These are phyloP conservation scores for Fragum fragum DNA, from an alignment of 2,888 invertebrate species.

Conservation along the genomic window DNA sequence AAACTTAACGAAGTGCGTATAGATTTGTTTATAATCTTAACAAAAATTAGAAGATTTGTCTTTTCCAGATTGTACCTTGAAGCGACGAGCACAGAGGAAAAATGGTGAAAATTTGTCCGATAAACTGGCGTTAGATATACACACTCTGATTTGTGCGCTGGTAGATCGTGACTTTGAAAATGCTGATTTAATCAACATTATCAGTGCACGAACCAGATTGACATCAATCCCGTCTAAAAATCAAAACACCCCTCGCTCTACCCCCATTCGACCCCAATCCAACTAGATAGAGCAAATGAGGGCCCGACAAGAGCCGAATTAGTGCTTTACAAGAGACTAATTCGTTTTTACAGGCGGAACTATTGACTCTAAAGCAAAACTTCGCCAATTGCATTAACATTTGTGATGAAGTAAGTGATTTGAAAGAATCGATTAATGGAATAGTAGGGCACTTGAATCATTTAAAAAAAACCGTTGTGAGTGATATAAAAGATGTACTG, in stretches of 20 bases:
- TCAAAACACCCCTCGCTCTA: not conserved
- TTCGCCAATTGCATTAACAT: not conserved
- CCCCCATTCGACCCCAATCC: not conserved
- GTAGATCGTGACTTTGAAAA: not conserved
- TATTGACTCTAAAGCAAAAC: conserved; percentile 5
- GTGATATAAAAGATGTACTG: not conserved
- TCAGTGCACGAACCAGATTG: not conserved
- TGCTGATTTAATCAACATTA: not conserved
- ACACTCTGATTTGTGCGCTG: not conserved
- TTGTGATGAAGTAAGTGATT: not conserved
- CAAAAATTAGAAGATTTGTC: not conserved
- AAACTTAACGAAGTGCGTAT: not conserved
- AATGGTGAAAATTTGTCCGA: not conserved
- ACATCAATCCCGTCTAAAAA: not conserved
- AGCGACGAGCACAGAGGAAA: not conserved
- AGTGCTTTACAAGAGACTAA: not conserved
- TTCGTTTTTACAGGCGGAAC: not conserved
- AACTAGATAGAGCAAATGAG: not conserved
- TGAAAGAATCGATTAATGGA: not conserved
- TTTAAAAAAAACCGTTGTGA: not conserved
- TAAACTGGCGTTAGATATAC: not conserved
- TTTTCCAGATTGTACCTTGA: not conserved
- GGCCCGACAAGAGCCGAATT: not conserved
- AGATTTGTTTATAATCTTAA: not conserved
- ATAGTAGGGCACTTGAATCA: not conserved